These are phyloP conservation scores for Gila robusta DNA, from an alignment of 2,797 vertebrate species.

Conservation along the genomic window DNA sequence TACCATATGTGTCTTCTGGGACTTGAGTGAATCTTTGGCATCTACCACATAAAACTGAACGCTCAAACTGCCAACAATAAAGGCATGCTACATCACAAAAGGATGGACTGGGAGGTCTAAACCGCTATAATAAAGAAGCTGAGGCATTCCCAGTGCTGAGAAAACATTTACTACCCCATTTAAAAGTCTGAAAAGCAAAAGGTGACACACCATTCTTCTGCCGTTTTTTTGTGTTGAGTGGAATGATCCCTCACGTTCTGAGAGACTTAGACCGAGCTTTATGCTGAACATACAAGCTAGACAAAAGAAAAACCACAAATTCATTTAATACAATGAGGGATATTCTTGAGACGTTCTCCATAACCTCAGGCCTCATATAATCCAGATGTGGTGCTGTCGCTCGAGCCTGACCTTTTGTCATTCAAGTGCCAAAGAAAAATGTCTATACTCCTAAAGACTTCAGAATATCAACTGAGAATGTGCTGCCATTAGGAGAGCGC, in stretches of 20 bases:
- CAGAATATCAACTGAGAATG: slow-evolving; percentile 68
- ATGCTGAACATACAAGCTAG: slow-evolving; percentile 3
- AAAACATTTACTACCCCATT: slow-evolving; percentile 56
- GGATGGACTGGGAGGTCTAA: slow-evolving; percentile 27
- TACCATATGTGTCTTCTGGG: slow-evolving; percentile 59
- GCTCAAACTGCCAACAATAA: slow-evolving; percentile 11
- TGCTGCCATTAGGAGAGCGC: slow-evolving; percentile 68
- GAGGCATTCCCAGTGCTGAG: slow-evolving; percentile 38
- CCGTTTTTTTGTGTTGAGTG: slow-evolving; percentile 48
- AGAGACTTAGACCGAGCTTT: not conserved
- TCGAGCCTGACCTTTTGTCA: slow-evolving; percentile 70
- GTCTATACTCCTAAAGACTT: slow-evolving; percentile 69
- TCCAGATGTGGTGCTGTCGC: slow-evolving; percentile 77
- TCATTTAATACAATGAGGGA: slow-evolving; percentile 16
- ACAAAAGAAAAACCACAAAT: slow-evolving; percentile 8
- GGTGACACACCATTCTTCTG: slow-evolving; percentile 56
- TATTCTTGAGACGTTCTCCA: slow-evolving; percentile 61
- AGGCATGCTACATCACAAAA: slow-evolving; percentile 41
- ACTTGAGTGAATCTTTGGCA: slow-evolving; percentile 32
- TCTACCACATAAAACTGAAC: slow-evolving; percentile 35
- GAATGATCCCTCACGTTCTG: not conserved
- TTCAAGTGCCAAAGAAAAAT: slow-evolving; percentile 73
- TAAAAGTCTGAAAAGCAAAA: slow-evolving; percentile 54
- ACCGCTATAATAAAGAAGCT: not conserved
- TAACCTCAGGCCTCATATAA: slow-evolving; percentile 69